phyloP scores from a whole-genome alignment of 2,797 vertebrate genomes.

The Sebastes trivittatus region DNA sequence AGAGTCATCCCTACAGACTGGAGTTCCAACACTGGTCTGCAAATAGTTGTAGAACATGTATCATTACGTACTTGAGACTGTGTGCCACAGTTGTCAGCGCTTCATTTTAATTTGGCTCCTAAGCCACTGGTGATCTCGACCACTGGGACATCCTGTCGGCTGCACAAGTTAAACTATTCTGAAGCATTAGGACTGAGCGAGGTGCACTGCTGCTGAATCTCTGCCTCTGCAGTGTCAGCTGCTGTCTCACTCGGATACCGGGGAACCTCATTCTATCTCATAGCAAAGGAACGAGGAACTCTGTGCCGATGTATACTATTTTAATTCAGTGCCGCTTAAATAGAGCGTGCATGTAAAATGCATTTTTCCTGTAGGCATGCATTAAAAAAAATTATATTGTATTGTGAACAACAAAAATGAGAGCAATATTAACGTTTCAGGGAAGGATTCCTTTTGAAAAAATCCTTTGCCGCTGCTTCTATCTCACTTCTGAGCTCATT shows the following conservation, averaged over 20 bases:
- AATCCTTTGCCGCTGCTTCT: conserved; percentile 1
- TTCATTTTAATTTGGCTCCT: conserved; percentile 79
- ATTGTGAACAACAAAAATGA: conserved; percentile 11
- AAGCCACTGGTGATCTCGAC: conserved; percentile 65
- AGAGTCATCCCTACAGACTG: conserved; percentile 39
- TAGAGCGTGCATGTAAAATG: conserved; percentile 29
- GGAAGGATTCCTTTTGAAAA: conserved; percentile 15
- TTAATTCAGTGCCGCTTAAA: conserved; percentile 34
- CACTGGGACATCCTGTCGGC: conserved; percentile 77
- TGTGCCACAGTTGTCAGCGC: conserved; percentile 75
- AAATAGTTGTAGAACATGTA: conserved; percentile 65
- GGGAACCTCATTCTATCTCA: conserved; percentile 58
- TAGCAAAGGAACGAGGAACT: conserved; percentile 3
- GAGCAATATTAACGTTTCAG: conserved; percentile 15
- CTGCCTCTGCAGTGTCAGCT: conserved; percentile 70
- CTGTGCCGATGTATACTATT: conserved; percentile 15
- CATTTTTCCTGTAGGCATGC: conserved; percentile 19
- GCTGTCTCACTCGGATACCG: conserved; percentile 55
- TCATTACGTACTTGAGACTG: conserved; percentile 64
- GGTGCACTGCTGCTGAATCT: conserved; percentile 55
- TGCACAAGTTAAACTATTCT: conserved; percentile 71
- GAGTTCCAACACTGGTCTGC: conserved; percentile 37
- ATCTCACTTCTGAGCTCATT: conserved; percentile 41
- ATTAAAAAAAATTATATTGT: background rate
- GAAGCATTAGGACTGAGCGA: conserved; percentile 62